Percentiles rank a stretch among this genome's conserved stretches.
Evolutionary conservation across 2,797 vertebrate genomes (phyloP).

Genomic region (Craterocephalus amniculus): DNA sequence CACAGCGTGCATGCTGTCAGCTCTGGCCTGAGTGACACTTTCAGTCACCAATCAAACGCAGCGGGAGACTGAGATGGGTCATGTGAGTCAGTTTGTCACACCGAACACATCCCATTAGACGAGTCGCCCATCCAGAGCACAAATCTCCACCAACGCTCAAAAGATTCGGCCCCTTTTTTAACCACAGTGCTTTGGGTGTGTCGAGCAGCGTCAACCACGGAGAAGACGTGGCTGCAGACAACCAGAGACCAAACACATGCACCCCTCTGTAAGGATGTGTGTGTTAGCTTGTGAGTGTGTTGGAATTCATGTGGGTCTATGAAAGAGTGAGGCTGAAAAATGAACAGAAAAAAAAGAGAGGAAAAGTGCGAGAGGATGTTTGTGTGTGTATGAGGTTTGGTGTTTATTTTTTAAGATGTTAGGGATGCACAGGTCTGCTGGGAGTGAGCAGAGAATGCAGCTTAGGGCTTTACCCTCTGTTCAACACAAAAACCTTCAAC

Average conservation of each 20-base stretch:
- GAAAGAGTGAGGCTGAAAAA: slow-evolving; percentile 7
- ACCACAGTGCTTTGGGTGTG: slow-evolving; percentile 94
- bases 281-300: slow-evolving; percentile 78
- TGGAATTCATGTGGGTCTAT: slow-evolving; percentile 47
- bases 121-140: slow-evolving; percentile 71
- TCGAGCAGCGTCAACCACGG: slow-evolving; percentile 99
- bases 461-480: slow-evolving; percentile 90
- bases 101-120: slow-evolving; percentile 61
- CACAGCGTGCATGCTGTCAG: slow-evolving; percentile 59
- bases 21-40: slow-evolving; percentile 70
- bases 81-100: slow-evolving; percentile 65
- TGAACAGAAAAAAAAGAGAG: slow-evolving; percentile 15
- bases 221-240: slow-evolving; percentile 98
- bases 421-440: slow-evolving; percentile 90
- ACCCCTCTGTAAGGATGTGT: slow-evolving; percentile 85
- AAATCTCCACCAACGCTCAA: slow-evolving; percentile 81
- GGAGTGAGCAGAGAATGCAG: slow-evolving; percentile 98
- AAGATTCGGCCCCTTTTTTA: slow-evolving; percentile 65
- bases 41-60: slow-evolving; percentile 66
- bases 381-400: slow-evolving; percentile 36
- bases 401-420: slow-evolving; percentile 45
- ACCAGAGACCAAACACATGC: slow-evolving; percentile 92
- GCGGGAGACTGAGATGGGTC: slow-evolving; percentile 67
- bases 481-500: slow-evolving; percentile 64
- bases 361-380: slow-evolving; percentile 3